Evolutionary conservation across 1,140 invertebrate genomes (phyloP).

Genomic region (Stratiolaelaps scimitus): DNA sequence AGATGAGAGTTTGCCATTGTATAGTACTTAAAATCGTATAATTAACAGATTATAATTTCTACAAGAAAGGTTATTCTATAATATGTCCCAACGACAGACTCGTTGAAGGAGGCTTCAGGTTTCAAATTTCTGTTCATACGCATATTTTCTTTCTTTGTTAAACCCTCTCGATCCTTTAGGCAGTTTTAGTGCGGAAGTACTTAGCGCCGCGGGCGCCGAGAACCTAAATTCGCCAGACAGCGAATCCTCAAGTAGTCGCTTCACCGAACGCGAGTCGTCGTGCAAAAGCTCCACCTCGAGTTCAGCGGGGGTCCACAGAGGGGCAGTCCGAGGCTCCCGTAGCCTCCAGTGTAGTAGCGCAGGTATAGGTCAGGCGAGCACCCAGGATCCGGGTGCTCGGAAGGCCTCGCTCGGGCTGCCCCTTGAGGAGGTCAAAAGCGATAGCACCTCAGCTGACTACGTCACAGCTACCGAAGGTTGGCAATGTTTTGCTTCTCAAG

Average conservation of each 20-base stretch:
- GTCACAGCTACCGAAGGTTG: slow-evolving; percentile 21
- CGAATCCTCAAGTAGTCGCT: slow-evolving; percentile 40
- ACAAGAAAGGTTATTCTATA: background rate
- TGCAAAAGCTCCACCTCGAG: slow-evolving; percentile 26
- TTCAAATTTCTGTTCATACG: background rate
- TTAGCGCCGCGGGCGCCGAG: slow-evolving; percentile 25
- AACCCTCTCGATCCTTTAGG: background rate
- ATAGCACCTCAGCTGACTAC: slow-evolving; percentile 23
- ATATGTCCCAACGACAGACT: no score
- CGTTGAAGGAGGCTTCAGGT: no score
- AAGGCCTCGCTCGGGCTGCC: slow-evolving; percentile 21
- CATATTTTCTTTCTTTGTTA: background rate
- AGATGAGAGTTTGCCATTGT: no score
- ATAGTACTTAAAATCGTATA: background rate
- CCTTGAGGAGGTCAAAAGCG: slow-evolving; percentile 27
- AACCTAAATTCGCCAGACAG: slow-evolving; percentile 40
- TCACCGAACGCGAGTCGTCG: slow-evolving; percentile 40
- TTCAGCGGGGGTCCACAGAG: slow-evolving; percentile 16
- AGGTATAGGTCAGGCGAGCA: no score
- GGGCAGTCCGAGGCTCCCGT: background rate
- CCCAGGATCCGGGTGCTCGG: background rate
- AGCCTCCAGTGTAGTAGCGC: no score
- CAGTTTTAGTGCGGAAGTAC: slow-evolving; percentile 24
- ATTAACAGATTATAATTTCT: background rate
- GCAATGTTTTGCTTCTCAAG: background rate